A percentile compares a stretch with the other conserved stretches of the same genome.
Evolutionary conservation across 2,113 vertebrate species (phyloP).

Genomic region (Ramphastos sulfuratus): DNA sequence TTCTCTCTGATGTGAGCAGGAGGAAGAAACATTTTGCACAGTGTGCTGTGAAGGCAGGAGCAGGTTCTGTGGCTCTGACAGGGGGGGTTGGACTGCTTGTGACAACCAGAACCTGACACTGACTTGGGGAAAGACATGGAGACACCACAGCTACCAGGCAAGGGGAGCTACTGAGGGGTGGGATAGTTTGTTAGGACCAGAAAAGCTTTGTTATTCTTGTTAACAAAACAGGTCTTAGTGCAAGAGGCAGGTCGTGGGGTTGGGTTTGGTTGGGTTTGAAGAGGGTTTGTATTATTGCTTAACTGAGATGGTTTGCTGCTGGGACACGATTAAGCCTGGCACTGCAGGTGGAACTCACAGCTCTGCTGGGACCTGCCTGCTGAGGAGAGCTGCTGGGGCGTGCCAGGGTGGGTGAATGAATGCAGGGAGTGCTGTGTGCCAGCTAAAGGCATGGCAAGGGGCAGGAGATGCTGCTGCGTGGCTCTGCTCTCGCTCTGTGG

Average conservation of each 20-base stretch:
- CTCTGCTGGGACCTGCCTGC: neutral
- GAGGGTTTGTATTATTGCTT: constrained; percentile 73
- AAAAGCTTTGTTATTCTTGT: neutral
- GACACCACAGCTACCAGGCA: constrained; percentile 1
- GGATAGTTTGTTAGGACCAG: neutral
- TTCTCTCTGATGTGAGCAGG: neutral
- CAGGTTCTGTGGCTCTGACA: neutral
- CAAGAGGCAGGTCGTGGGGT: constrained; percentile 35
- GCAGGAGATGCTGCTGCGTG: neutral
- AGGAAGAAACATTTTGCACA: neutral
- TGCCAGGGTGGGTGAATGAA: fast-evolving
- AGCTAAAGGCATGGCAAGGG: neutral
- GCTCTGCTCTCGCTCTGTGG: neutral
- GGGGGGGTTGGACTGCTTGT: neutral
- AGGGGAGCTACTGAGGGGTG: constrained; percentile 17
- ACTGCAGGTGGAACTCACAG: neutral
- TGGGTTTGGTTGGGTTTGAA: neutral
- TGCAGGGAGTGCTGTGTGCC: fast-evolving
- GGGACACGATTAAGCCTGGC: neutral
- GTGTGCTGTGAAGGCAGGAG: neutral
- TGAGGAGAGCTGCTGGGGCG: neutral
- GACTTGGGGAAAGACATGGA: neutral
- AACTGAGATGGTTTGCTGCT: constrained; percentile 50
- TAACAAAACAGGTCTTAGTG: constrained; percentile 57
- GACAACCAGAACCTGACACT: neutral